Evolutionary conservation across 2,888 invertebrate species (phyloP).

Genomic region (Pyrocoelia pectoralis): DNA sequence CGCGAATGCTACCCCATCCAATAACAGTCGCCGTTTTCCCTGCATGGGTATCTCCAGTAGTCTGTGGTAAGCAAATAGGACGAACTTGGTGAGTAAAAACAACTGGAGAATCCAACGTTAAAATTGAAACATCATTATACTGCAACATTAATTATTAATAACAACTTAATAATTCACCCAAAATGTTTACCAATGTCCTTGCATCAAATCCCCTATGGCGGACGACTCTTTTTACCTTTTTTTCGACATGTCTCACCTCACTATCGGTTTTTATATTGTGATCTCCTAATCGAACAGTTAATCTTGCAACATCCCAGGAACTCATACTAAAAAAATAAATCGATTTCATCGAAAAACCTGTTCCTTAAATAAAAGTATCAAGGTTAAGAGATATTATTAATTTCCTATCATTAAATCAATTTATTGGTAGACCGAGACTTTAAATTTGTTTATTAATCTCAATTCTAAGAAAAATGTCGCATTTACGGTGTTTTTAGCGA

Average conservation of each 20-base stretch:
- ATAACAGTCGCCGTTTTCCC: conserved; percentile 82
- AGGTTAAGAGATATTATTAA: too few species aligned
- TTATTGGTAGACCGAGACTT: too few species aligned
- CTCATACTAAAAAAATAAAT: conserved; percentile 73
- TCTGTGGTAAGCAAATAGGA: conserved; percentile 77
- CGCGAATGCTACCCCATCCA: conserved; percentile 87
- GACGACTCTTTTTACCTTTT: conserved; percentile 83
- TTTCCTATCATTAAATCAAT: too few species aligned
- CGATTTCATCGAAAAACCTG: not conserved
- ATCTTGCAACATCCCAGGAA: conserved; percentile 84
- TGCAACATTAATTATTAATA: conserved; percentile 54
- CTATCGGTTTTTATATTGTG: conserved; percentile 79
- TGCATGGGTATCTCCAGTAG: conserved; percentile 64
- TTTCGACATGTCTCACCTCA: conserved; percentile 80
- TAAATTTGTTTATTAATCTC: too few species aligned
- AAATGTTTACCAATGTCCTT: conserved; percentile 72
- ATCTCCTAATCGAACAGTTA: conserved; percentile 84
- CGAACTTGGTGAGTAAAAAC: conserved; percentile 74
- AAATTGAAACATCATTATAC: conserved; percentile 85
- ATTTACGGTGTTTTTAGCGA: too few species aligned
- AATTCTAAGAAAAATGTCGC: too few species aligned
- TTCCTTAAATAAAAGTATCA: too few species aligned
- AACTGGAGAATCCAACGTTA: conserved; percentile 81
- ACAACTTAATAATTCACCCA: conserved; percentile 5
- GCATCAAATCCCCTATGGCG: conserved; percentile 85